Evolutionary conservation across 2,888 invertebrate genomes (phyloP).

Genomic region (Eugnorisma glareosa): DNA sequence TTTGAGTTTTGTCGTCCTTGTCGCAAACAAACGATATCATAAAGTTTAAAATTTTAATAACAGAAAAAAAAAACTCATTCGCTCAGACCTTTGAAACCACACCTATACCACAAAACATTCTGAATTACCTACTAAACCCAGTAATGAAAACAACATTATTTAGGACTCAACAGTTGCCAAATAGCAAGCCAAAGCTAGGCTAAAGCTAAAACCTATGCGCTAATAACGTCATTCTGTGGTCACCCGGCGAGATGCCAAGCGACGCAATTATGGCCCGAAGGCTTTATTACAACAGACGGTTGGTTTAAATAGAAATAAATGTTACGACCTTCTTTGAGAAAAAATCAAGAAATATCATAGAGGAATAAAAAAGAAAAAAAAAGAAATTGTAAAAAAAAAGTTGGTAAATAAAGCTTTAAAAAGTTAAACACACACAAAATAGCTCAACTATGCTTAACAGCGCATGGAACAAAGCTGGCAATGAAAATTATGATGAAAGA

Average conservation of each 20-base stretch:
- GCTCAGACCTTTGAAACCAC: neutral
- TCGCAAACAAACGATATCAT: no score
- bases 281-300: slow-evolving; percentile 28
- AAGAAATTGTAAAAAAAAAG: no score
- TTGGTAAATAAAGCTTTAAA: neutral
- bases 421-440: neutral
- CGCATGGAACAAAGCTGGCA: neutral
- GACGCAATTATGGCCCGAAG: slow-evolving; percentile 43
- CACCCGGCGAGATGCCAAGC: slow-evolving; percentile 52
- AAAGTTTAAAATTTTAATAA: neutral
- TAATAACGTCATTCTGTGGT: slow-evolving; percentile 47
- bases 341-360: neutral
- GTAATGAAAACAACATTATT: slow-evolving; percentile 32
- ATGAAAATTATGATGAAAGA: neutral
- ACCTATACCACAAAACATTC: neutral
- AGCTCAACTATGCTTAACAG: neutral
- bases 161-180: slow-evolving; percentile 23
- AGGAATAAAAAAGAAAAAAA: no score
- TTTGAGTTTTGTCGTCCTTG: no score
- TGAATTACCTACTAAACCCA: neutral
- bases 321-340: slow-evolving; percentile 11
- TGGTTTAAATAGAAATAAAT: slow-evolving; percentile 34
- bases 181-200: slow-evolving; percentile 44
- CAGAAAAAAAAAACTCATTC: neutral
- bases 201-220: slow-evolving; percentile 34